Evolutionary conservation across 2,797 vertebrate genomes (phyloP).

Genomic region (Coregonus ussuriensis): DNA sequence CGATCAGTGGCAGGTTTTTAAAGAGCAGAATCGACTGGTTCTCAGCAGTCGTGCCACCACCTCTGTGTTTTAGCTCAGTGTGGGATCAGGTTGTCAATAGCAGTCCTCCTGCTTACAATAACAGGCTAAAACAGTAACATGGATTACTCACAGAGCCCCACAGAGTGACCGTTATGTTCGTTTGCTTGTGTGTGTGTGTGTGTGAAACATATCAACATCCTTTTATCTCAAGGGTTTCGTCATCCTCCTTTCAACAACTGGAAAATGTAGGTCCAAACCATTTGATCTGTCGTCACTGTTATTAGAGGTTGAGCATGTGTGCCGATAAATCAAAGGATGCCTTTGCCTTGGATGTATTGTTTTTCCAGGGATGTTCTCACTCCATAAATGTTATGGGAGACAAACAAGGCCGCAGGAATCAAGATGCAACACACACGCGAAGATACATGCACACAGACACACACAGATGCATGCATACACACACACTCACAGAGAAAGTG

Average conservation of each 20-base stretch:
- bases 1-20: slow-evolving; percentile 68
- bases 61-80: slow-evolving; percentile 64
- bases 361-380: slow-evolving; percentile 27
- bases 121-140: slow-evolving; percentile 54
- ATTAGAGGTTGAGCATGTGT: slow-evolving; percentile 10
- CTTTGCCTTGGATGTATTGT: slow-evolving; percentile 17
- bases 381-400: slow-evolving; percentile 26
- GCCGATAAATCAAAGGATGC: neutral
- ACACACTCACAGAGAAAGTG: too few relatives aligned
- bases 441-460: too few relatives aligned
- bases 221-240: slow-evolving; percentile 10
- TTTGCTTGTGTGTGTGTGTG: neutral
- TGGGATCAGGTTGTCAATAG: slow-evolving; percentile 64
- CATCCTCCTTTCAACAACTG: slow-evolving; percentile 15
- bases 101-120: slow-evolving; percentile 67
- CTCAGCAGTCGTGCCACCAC: slow-evolving; percentile 61
- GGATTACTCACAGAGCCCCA: slow-evolving; percentile 55
- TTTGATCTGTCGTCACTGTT: slow-evolving; percentile 22
- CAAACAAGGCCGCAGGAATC: slow-evolving; percentile 17
- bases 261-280: neutral
- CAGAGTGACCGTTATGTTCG: neutral
- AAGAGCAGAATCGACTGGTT: slow-evolving; percentile 76
- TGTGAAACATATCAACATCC: neutral
- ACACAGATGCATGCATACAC: too few relatives aligned
- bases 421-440: slow-evolving; percentile 25